Evolutionary conservation across 2,888 invertebrate species (phyloP), one percentile per base, ranked within the genome.

Genomic region (Tinea semifulvella): DNA sequence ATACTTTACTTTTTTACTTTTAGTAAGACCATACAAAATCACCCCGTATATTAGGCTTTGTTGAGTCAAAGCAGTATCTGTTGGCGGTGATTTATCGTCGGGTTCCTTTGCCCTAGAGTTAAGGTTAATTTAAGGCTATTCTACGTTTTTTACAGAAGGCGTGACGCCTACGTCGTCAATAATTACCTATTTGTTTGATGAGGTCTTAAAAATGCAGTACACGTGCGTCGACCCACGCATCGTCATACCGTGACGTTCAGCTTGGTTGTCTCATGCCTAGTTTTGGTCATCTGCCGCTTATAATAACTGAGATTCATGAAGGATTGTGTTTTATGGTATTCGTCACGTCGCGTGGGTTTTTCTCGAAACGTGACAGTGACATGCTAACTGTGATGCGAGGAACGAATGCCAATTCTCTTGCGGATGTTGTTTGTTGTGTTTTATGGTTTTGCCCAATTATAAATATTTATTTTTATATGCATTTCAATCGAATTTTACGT

Each of bases 131-230:
- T 53, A 54, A 48, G 49, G 28, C 5, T 43, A 7, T 50, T 56
- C 56, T 62, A 67, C 73, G 73, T 20, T 40, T 40, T 18, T 19
- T 13, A 17, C 17, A 11, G 31, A 31, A 31, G 43, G 43, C 43
- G 43, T 75, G 72, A 72, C 67, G 55, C 64, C 64, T 62, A 65
- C 69, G 61, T 57, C 56, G 51, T 43, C 54, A 52, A 49, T 53
- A 54, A 56, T 55, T 57, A 39, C 56, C 52, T 56, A 53, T 58
- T 56, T 50, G 44, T 42, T 42, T 56, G 59, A 58, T 65, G 62
- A 65, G 59, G 60, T 56, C 55, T 57, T 66, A 54, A 51, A 51
- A 59, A 72, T 73, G 65, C 71, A 52, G 42, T 53, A 42, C 44
- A 40, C 40, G 36, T 36, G 20, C 18, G 40, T 40, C 40, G 40